phyloP scores from a whole-genome alignment of 2,113 vertebrate species.

The Acanthochromis polyacanthus region DNA sequence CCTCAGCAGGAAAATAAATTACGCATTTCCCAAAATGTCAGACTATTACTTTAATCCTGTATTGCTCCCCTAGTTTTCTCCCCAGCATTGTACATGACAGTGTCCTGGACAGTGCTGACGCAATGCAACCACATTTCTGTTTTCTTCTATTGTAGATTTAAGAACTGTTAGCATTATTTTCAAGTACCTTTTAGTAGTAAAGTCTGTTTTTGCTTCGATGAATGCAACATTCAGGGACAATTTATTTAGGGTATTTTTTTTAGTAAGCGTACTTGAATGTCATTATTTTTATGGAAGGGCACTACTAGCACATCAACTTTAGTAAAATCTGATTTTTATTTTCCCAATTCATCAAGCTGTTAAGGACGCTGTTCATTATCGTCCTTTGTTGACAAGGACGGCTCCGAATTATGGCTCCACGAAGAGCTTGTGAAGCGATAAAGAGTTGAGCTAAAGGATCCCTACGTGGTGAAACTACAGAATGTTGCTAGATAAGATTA shows the following conservation, averaged over 20 bases:
- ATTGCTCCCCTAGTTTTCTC: too few species aligned
- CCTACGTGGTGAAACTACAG: not conserved
- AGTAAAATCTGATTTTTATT: not conserved
- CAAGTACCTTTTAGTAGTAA: too few species aligned
- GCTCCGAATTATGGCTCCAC: constrained; percentile 3
- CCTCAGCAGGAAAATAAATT: too few species aligned
- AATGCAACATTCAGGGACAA: not conserved
- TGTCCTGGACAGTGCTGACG: too few species aligned
- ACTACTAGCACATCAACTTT: not conserved
- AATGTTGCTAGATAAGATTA: constrained; percentile 1
- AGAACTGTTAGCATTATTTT: too few species aligned
- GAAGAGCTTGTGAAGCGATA: constrained; percentile 1
- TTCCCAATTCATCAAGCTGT: not conserved
- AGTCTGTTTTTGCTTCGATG: too few species aligned
- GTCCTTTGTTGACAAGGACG: not conserved
- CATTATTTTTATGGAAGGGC: not conserved
- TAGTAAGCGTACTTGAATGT: not conserved
- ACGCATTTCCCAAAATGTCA: too few species aligned
- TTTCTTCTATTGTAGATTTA: too few species aligned
- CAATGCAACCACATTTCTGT: too few species aligned
- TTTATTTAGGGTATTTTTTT: not conserved
- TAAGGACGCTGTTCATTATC: not conserved
- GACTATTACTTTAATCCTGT: too few species aligned
- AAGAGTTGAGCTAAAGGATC: constrained; percentile 24
- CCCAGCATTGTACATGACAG: too few species aligned